These are phyloP conservation scores for Stenopsyche tienmushanensis DNA, from an alignment of 1,140 invertebrate species.

Conservation along the genomic window DNA sequence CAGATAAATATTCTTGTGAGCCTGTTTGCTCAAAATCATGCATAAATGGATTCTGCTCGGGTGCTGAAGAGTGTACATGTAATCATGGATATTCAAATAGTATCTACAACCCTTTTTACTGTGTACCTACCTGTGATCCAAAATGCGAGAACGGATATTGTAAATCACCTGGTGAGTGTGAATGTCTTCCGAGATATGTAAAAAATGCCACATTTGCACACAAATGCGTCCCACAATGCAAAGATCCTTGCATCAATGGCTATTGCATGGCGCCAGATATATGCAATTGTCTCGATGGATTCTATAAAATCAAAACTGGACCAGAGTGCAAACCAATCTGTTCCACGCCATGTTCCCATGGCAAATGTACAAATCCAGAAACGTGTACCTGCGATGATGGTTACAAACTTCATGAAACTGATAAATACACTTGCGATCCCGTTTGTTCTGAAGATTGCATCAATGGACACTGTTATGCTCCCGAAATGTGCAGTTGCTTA, in stretches of 20 bases:
- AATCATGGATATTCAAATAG: slow-evolving; percentile 43
- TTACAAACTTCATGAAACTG: slow-evolving; percentile 49
- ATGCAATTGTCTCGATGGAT: slow-evolving; percentile 53
- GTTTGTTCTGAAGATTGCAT: slow-evolving; percentile 50
- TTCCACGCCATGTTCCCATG: slow-evolving; percentile 45
- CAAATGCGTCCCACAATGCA: slow-evolving; percentile 50
- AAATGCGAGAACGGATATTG: slow-evolving; percentile 53
- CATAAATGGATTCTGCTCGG: slow-evolving; percentile 47
- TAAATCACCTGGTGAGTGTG: slow-evolving; percentile 46
- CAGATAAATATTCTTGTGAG: slow-evolving; percentile 44
- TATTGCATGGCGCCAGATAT: slow-evolving; percentile 50
- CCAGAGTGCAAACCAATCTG: slow-evolving; percentile 42
- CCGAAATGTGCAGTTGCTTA: slow-evolving; percentile 49
- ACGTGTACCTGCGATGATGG: slow-evolving; percentile 56
- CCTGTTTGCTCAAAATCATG: slow-evolving; percentile 48
- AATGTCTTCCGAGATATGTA: slow-evolving; percentile 41
- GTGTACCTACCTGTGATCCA: slow-evolving; percentile 53
- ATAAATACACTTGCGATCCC: slow-evolving; percentile 45
- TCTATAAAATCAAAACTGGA: slow-evolving; percentile 44
- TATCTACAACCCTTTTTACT: not conserved
- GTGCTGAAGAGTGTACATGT: slow-evolving; percentile 47
- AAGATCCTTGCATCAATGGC: slow-evolving; percentile 50
- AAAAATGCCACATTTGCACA: slow-evolving; percentile 32
- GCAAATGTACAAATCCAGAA: slow-evolving; percentile 56
- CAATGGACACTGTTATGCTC: slow-evolving; percentile 50